Evolutionary conservation across 2,888 invertebrate species (phyloP), one percentile per base, ranked within the genome.

Genomic region (Ormyrus pomaceus): DNA sequence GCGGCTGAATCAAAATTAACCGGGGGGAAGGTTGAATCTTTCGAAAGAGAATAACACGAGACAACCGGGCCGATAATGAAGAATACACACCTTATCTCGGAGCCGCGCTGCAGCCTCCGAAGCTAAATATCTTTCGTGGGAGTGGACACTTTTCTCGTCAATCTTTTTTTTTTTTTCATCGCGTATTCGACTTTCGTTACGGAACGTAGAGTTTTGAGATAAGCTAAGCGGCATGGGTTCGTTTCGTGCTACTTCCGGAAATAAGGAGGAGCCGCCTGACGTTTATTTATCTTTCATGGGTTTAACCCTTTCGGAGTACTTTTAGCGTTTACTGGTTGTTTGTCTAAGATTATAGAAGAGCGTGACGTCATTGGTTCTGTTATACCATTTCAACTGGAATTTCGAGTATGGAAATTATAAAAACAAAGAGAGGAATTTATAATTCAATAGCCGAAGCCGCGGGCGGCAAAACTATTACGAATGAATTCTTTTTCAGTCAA

Each of bases 31-130:
- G 68, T 61, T 51, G 48, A 58, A 53, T 13, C n/a, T 61, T 61
- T 59, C 50, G 75, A 64, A 50, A 55, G 72, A 79, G 65, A 79
- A 70, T 65, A 70, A 75, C 34, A 56, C n/a, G 72, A 69, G 61
- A 68, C 45, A 46, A 70, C 10, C 45, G 46, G 46, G 0, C 13
- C 19, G 77, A 78, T 72, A 78, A 61, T 72, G 10, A 50, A 4
- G 56, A 77, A 13, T 51, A 11, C 13, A 7, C 48, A 7, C 48
- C 45, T 74, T 74, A 79, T 79, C 79, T 6, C 56, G n/a, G 74
- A 48, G 51, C 56, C 53, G 73, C 73, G 66, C 64, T 62, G 66
- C 72, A 62, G 56, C 73, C 55, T 55, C 55, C 61, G 10, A 64
- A 34, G n/a, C 10, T 53, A 13, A 34, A 4, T 34, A 34, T 34